phyloP scores from a whole-genome alignment of 2,797 vertebrate genomes.

The Tokudaia muenninki region DNA sequence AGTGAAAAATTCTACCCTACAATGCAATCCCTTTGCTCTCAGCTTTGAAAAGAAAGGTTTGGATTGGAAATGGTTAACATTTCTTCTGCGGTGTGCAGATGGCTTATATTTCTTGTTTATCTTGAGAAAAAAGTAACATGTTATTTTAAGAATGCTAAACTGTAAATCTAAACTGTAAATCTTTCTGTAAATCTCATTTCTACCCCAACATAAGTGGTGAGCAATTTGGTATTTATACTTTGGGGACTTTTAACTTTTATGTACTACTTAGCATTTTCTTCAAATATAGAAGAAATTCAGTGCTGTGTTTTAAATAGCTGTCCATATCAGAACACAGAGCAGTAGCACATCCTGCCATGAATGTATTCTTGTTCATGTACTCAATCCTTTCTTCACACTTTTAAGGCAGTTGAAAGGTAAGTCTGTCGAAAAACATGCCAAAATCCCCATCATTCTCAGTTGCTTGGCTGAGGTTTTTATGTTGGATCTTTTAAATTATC shows the following conservation, averaged over 20 bases:
- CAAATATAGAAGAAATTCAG: constrained; percentile 41
- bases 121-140: background rate
- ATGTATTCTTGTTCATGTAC: background rate
- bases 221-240: constrained; percentile 28
- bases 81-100: constrained; percentile 45
- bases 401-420: constrained; percentile 40
- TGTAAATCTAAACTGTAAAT: background rate
- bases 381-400: background rate
- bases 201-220: background rate
- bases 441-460: background rate
- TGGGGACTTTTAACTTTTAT: constrained; percentile 4
- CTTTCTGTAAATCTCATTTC: background rate
- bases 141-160: constrained; percentile 28
- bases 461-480: background rate
- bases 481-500: constrained; percentile 9
- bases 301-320: constrained; percentile 35
- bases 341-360: constrained; percentile 24
- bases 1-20: background rate
- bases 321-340: constrained; percentile 37
- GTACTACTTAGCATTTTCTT: constrained; percentile 25
- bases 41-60: background rate
- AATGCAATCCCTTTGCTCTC: background rate
- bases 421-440: background rate
- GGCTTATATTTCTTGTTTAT: background rate
- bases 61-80: background rate